Evolutionary conservation across 2,888 invertebrate species (phyloP).

Genomic region (Lottia scabra): DNA sequence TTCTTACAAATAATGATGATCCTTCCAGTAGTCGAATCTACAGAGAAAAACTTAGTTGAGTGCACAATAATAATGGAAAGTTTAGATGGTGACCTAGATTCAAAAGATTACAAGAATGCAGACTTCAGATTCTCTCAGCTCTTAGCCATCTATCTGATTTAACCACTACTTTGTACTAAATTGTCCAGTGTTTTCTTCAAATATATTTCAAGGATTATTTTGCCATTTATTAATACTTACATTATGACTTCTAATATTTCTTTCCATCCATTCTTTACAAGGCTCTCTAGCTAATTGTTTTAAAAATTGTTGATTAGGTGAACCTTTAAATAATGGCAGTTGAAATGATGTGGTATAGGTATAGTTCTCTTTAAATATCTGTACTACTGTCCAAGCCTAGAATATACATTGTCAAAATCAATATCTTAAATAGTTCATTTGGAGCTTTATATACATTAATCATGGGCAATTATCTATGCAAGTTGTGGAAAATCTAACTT

Average conservation of each 20-base stretch:
- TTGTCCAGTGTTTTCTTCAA: no score
- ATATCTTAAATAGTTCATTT: no score
- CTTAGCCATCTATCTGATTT: no score
- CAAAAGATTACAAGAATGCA: no score
- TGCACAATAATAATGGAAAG: not conserved
- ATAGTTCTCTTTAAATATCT: constrained; percentile 63
- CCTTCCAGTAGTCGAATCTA: constrained; percentile 61
- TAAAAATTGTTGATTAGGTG: constrained; percentile 58
- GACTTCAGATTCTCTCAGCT: no score
- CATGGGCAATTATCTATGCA: no score
- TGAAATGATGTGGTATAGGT: constrained; percentile 60
- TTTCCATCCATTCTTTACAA: constrained; percentile 62
- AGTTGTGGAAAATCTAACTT: no score
- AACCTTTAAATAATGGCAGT: constrained; percentile 63
- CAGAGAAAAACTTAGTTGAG: not conserved
- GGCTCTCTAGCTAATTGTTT: constrained; percentile 61
- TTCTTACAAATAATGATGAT: constrained; percentile 60
- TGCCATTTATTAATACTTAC: constrained; percentile 37
- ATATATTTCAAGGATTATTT: no score
- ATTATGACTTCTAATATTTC: constrained; percentile 51
- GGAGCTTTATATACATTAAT: no score
- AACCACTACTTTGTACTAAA: no score
- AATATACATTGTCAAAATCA: not conserved
- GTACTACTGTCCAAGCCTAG: constrained; percentile 66
- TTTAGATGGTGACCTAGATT: no score